Conservation (phyloP, 2,888 invertebrate species). For the Xestia rhomboidea region DNA sequence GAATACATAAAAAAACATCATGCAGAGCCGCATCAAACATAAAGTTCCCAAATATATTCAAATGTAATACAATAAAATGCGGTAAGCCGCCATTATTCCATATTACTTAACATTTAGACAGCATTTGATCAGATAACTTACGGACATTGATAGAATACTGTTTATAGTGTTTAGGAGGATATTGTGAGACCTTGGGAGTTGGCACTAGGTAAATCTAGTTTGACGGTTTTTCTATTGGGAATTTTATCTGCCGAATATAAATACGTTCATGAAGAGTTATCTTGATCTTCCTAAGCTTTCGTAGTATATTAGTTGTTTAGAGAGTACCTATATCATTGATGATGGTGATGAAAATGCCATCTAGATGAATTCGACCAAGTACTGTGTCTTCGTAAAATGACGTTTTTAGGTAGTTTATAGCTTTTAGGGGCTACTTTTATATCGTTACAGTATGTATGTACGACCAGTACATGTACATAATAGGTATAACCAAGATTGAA, state of each 20-base stretch:
- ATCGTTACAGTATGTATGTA: not conserved
- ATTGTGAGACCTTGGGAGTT: slow-evolving; percentile 24
- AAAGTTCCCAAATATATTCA: slow-evolving; percentile 47
- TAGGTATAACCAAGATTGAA: not conserved
- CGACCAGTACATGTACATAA: not conserved
- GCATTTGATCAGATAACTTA: slow-evolving; percentile 62
- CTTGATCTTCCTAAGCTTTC: not conserved
- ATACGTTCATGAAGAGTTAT: not conserved
- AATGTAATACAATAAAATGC: slow-evolving; percentile 54
- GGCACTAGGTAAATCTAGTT: not conserved
- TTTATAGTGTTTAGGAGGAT: slow-evolving; percentile 4
- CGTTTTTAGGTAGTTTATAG: not conserved
- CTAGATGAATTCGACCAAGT: not conserved
- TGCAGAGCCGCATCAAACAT: slow-evolving; percentile 17
- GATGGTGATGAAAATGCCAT: not conserved
- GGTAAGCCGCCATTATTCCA: slow-evolving; percentile 37
- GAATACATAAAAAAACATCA: not conserved
- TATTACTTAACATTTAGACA: slow-evolving; percentile 57
- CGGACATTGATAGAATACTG: slow-evolving; percentile 50
- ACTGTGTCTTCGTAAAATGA: not conserved
- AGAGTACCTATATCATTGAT: not conserved
- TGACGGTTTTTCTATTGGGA: too few species aligned
- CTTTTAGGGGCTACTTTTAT: not conserved
- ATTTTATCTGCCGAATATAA: too few species aligned
- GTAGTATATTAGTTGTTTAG: not conserved